A percentile compares a stretch with the other conserved stretches of the same genome.
Evolutionary conservation across 2,888 invertebrate species (phyloP).

Genomic region (Torymus auratus): DNA sequence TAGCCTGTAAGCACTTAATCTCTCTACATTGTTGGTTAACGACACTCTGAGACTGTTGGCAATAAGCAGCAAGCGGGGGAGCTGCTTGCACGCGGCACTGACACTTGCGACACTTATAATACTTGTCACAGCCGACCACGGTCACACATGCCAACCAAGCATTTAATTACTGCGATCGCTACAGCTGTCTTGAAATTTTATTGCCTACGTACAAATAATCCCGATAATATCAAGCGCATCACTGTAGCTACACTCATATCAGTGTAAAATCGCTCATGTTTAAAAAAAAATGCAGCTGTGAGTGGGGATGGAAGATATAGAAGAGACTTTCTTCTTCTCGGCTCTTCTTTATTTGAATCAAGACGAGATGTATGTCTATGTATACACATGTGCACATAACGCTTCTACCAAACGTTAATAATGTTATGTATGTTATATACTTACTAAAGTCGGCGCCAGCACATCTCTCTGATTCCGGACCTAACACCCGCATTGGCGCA

Average conservation of each 20-base stretch:
- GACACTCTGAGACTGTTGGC: not conserved
- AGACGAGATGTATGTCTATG: not conserved
- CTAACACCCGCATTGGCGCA: slow-evolving; percentile 76
- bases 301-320: too few species aligned
- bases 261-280: not conserved
- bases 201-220: not conserved
- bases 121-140: not conserved
- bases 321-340: too few species aligned
- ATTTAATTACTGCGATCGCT: not conserved
- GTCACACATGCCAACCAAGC: not conserved
- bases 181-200: too few species aligned
- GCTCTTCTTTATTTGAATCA: too few species aligned
- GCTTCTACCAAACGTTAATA: slow-evolving; percentile 53
- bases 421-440: slow-evolving; percentile 73
- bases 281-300: not conserved
- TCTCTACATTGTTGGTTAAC: slow-evolving; percentile 1
- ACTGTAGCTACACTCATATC: not conserved
- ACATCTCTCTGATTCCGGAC: slow-evolving; percentile 81
- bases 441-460: slow-evolving; percentile 80
- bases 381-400: not conserved
- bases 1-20: not conserved
- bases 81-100: not conserved
- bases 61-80: too few species aligned
- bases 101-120: not conserved
- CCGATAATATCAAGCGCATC: not conserved